Conservation (phyloP, 1,140 invertebrate species). For the Aethina tumida region DNA sequence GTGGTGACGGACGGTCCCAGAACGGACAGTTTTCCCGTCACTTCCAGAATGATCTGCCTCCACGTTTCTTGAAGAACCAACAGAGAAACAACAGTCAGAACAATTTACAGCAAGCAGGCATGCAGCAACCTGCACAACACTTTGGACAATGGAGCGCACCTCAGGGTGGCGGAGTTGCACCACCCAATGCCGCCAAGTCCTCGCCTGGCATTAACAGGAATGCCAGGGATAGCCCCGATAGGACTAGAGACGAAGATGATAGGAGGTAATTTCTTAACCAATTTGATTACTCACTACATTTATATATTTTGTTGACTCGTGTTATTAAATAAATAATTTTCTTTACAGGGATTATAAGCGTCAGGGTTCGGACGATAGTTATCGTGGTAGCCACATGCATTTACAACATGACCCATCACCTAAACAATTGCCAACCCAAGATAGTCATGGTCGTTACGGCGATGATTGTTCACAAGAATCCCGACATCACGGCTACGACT, state of each 20-base stretch:
- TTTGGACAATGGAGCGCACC: constrained; percentile 16
- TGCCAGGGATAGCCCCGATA: too few species aligned
- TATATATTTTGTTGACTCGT: too few species aligned
- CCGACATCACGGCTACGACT: constrained; percentile 15
- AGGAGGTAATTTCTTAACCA: too few species aligned
- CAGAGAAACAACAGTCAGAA: constrained; percentile 27
- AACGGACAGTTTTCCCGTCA: constrained; percentile 51
- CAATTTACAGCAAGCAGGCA: constrained; percentile 7
- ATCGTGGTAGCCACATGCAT: constrained; percentile 17
- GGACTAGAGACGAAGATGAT: too few species aligned
- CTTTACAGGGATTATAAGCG: too few species aligned
- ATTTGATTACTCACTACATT: too few species aligned
- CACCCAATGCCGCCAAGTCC: too few species aligned
- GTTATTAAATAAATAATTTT: too few species aligned
- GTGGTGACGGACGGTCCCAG: constrained; percentile 20
- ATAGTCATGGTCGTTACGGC: constrained; percentile 7
- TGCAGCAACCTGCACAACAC: constrained; percentile 8
- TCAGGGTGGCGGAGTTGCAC: constrained; percentile 1
- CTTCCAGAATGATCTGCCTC: constrained; percentile 73
- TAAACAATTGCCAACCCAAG: too few species aligned
- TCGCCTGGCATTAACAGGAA: too few species aligned
- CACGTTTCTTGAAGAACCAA: constrained; percentile 66
- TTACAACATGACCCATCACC: constrained; percentile 8
- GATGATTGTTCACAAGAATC: constrained; percentile 9
- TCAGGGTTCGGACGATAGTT: constrained; percentile 25